Evolutionary conservation across 2,113 vertebrate genomes (phyloP).

Genomic region (Leptocoma aspasia): DNA sequence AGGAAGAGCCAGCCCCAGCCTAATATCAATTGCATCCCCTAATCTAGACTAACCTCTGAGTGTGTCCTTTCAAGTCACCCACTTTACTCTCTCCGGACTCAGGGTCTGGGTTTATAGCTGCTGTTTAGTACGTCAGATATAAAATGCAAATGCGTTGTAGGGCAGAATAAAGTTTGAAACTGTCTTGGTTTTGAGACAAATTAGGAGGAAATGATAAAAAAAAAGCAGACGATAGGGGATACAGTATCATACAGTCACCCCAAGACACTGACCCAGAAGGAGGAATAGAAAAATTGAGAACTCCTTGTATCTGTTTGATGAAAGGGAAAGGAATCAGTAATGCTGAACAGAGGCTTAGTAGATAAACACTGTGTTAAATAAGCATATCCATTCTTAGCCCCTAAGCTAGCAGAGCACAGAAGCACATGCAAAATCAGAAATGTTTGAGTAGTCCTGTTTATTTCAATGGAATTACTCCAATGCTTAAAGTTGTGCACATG

Average conservation of each 20-base stretch:
- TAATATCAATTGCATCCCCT: neutral
- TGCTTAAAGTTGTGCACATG: neutral
- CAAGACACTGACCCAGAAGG: neutral
- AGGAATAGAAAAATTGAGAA: neutral
- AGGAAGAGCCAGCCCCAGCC: neutral
- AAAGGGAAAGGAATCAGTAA: constrained; percentile 42
- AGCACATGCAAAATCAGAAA: constrained; percentile 21
- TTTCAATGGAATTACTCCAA: neutral
- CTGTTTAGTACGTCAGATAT: constrained; percentile 32
- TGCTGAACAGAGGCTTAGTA: constrained; percentile 16
- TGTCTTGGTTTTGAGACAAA: neutral
- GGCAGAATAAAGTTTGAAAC: constrained; percentile 24
- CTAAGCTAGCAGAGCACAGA: constrained; percentile 32
- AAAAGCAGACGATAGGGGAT: neutral
- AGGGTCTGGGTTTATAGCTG: neutral
- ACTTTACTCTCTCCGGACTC: neutral
- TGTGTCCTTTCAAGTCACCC: neutral
- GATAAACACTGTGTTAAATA: constrained; percentile 51
- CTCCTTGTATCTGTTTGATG: constrained; percentile 4
- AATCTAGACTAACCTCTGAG: neutral
- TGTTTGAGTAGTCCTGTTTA: constrained; percentile 10
- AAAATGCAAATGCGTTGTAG: constrained; percentile 37
- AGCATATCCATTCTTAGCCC: constrained; percentile 34
- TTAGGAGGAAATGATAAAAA: neutral
- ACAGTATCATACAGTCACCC: neutral